These are phyloP conservation scores for Boleophthalmus pectinirostris DNA, from an alignment of 2,113 vertebrate species.

Conservation along the genomic window DNA sequence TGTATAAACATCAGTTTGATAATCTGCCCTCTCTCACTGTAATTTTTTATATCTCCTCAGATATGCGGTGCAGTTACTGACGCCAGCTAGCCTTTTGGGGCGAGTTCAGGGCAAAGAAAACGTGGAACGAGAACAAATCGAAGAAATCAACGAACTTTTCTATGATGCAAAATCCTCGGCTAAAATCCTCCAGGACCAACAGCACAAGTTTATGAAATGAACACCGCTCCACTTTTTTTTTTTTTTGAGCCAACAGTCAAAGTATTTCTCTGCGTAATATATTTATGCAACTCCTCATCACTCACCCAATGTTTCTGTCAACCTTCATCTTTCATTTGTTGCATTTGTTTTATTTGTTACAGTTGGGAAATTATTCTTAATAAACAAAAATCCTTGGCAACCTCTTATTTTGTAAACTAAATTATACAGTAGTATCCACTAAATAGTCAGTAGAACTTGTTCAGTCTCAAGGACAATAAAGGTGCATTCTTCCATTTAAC, in stretches of 20 bases:
- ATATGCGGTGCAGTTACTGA: constrained; percentile 93
- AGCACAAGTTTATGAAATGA: constrained; percentile 98
- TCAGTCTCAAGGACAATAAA: too few relatives aligned
- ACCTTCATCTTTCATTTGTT: constrained; percentile 32
- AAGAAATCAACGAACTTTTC: constrained; percentile 98
- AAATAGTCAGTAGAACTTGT: background rate
- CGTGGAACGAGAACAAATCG: constrained; percentile 94
- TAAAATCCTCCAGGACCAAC: constrained; percentile 96
- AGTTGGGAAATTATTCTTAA: constrained; percentile 39
- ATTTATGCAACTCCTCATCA: constrained; percentile 3
- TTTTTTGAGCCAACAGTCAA: background rate
- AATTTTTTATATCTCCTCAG: constrained; percentile 61
- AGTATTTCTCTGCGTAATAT: background rate
- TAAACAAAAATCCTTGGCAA: constrained; percentile 13
- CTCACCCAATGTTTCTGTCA: background rate
- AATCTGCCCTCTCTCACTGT: background rate
- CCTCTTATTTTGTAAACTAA: background rate
- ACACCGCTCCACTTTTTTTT: background rate
- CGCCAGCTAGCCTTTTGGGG: constrained; percentile 90
- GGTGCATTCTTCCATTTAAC: background rate
- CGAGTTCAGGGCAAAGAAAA: constrained; percentile 94
- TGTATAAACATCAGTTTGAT: too few relatives aligned
- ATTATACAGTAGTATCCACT: background rate
- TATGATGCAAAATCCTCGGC: constrained; percentile 98
- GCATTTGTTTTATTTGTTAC: constrained; percentile 32